Base-by-base conservation (phyloP, 2,113 vertebrate species). In the Progne subis region DNA sequence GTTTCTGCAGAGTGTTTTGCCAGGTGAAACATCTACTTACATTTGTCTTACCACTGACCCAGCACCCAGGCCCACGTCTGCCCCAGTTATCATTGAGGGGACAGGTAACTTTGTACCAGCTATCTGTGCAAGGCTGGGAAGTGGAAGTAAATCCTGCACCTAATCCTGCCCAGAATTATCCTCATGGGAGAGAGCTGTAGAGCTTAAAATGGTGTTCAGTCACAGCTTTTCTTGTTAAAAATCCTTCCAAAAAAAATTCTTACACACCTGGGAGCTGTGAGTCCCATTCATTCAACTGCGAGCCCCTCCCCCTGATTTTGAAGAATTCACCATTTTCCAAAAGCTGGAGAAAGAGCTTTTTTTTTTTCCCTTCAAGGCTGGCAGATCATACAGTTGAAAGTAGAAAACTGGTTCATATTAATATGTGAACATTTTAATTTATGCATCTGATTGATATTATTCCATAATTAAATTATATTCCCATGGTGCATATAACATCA, bases 381-480 rank as follows among this genome's bases (percentile, higher is more conserved):
- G 34, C 26, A 86, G 71, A 77, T 80, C 47, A 32, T 52, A 78
- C 19, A 82, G n/a, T 65, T 84, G 49, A 59, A 82, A 90, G 57
- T 14, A 72, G 63, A 94, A 95, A 80, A 82, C 9, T 29, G 28
- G 41, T 63, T 82, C 17, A 12, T 89, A 79, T 68, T 92, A 79
- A 91, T 83, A 95, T 1, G 6, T 65, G 78, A 95, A 85, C 59
- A 49, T 82, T 86, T 92, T 84, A 88, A 96, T 97, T 93, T 84
- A 94, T 93, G 86, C 80, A 79, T 88, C 82, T 86, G 90, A 93
- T 91, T 96, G 78, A 77, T 95, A 92, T 86, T 83, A 77, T 65
- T 74, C 71, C 34, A 12, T 96, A 97, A 97, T 97, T 97, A 98
- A 97, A 95, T 96, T 93, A 68, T 79, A 96, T 94, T 84, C 95